Evolutionary conservation across 2,113 vertebrate genomes (phyloP).

Genomic region (Microcebus murinus): DNA sequence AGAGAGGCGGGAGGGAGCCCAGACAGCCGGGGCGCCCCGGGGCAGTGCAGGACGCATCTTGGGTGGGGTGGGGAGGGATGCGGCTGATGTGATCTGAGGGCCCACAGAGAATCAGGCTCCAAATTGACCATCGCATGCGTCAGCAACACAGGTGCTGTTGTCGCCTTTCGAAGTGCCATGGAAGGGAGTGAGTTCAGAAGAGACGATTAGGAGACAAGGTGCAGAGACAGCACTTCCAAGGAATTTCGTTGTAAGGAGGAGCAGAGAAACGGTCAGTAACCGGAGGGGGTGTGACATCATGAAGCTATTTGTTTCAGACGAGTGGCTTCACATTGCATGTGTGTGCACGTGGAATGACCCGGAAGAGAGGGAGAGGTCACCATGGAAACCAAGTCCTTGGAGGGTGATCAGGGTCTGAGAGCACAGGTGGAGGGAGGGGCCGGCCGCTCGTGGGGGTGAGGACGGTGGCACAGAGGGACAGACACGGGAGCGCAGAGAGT

Average conservation of each 20-base stretch:
- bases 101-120: background rate
- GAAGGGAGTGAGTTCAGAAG: background rate
- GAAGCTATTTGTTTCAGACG: background rate
- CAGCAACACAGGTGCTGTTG: background rate
- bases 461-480: background rate
- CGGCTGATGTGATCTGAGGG: background rate
- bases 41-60: background rate
- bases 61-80: too few species aligned
- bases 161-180: too few species aligned
- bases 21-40: background rate
- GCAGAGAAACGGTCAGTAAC: background rate
- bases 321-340: background rate
- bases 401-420: background rate
- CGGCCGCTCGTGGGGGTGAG: too few species aligned
- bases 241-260: background rate
- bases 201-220: background rate
- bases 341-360: background rate
- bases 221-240: background rate
- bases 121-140: rapidly evolving
- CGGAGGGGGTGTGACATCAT: background rate
- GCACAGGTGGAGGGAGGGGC: background rate
- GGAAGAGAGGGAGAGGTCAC: background rate
- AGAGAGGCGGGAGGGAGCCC: background rate
- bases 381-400: background rate
- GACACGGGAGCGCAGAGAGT: background rate